These are phyloP conservation scores for Bombus picipes DNA, from an alignment of 1,140 invertebrate genomes.

Conservation along the genomic window DNA sequence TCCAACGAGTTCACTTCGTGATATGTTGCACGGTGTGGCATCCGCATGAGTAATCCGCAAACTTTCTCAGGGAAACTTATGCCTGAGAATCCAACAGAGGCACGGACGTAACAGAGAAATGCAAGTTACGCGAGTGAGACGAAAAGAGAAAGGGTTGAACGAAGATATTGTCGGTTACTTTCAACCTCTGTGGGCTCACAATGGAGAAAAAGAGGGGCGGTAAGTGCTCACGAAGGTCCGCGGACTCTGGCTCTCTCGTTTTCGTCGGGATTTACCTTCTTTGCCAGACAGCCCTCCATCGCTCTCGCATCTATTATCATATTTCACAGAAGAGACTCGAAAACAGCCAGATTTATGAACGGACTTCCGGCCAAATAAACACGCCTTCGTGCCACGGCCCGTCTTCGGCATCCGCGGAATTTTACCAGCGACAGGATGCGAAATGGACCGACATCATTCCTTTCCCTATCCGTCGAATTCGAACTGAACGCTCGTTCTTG, in stretches of 20 bases:
- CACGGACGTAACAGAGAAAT: neutral
- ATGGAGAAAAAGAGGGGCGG: constrained; percentile 24
- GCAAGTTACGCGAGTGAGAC: neutral
- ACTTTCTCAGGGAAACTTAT: constrained; percentile 66
- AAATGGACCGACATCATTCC: constrained; percentile 65
- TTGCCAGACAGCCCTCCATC: constrained; percentile 59
- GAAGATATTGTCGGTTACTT: constrained; percentile 49
- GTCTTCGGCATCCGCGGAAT: constrained; percentile 67
- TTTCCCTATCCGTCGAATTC: constrained; percentile 42
- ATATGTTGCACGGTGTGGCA: constrained; percentile 42
- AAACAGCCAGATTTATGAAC: constrained; percentile 79
- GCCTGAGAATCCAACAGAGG: constrained; percentile 43
- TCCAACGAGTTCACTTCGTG: constrained; percentile 69
- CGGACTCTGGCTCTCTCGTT: constrained; percentile 52
- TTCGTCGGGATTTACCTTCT: constrained; percentile 67
- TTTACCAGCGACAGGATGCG: constrained; percentile 69
- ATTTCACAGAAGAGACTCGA: constrained; percentile 74
- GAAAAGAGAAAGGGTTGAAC: constrained; percentile 3
- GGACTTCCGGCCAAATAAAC: constrained; percentile 77
- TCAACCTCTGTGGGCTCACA: constrained; percentile 36
- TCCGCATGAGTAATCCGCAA: constrained; percentile 74
- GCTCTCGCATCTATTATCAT: constrained; percentile 76
- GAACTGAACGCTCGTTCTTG: constrained; percentile 38
- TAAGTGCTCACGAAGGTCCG: constrained; percentile 45
- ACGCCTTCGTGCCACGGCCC: constrained; percentile 46